These are phyloP conservation scores for Torymus auratus DNA, from an alignment of 2,888 invertebrate species.

Conservation along the genomic window DNA sequence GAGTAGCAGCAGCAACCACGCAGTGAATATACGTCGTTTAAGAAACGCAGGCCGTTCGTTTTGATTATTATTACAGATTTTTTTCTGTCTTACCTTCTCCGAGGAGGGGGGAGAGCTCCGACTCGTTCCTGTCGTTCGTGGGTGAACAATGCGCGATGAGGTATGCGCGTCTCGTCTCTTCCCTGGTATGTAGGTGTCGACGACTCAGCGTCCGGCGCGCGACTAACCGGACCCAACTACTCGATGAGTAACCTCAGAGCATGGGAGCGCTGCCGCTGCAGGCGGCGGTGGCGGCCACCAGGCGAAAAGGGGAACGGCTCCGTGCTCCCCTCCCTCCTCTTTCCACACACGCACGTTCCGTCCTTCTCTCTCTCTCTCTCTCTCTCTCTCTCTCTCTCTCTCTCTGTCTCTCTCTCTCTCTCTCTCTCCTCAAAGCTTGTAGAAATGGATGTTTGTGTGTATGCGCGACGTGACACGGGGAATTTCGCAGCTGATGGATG, in stretches of 20 bases:
- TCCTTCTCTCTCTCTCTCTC: background rate
- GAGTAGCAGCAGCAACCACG: too few relatives aligned
- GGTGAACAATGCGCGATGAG: conserved; percentile 8
- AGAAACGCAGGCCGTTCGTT: too few relatives aligned
- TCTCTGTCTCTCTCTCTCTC: background rate
- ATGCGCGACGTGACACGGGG: too few relatives aligned
- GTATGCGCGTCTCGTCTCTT: conserved; percentile 28
- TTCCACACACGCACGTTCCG: background rate
- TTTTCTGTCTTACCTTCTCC: conserved; percentile 35
- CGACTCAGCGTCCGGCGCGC: conserved; percentile 69
- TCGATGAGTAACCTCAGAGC: conserved; percentile 39
- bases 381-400: background rate
- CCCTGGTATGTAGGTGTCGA: conserved; percentile 62
- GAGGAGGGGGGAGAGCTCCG: conserved; percentile 5
- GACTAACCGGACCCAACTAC: conserved; percentile 63
- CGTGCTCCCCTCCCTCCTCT: background rate
- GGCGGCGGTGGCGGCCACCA: too few relatives aligned
- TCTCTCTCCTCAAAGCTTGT: background rate
- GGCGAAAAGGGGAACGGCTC: conserved; percentile 15
- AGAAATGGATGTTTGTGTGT: too few relatives aligned
- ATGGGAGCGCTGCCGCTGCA: background rate
- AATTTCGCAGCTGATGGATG: too few relatives aligned
- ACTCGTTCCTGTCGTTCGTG: conserved; percentile 11
- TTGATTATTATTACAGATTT: too few relatives aligned
- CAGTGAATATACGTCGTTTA: too few relatives aligned